Conservation (phyloP, 2,797 vertebrate species). For the Acanthurus tractus region DNA sequence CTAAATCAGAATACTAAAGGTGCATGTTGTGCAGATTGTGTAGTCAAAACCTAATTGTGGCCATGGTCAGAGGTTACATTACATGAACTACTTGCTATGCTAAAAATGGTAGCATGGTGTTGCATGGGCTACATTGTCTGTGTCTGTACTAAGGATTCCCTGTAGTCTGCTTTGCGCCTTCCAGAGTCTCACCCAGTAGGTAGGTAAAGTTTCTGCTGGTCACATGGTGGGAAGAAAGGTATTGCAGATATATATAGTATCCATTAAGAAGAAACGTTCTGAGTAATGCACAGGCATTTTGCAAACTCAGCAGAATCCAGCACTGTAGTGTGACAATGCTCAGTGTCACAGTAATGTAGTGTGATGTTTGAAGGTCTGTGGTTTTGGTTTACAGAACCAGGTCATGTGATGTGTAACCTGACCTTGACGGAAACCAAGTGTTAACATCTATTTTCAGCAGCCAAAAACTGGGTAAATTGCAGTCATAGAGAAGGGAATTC, state of each 20-base stretch:
- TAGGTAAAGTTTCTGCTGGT: constrained; percentile 23
- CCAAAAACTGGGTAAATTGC: not conserved
- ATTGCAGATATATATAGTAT: constrained; percentile 31
- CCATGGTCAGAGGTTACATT: not conserved
- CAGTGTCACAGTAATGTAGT: not conserved
- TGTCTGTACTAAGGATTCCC: constrained; percentile 5
- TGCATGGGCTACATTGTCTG: not conserved
- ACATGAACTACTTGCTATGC: not conserved
- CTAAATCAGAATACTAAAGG: not conserved
- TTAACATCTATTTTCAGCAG: not conserved
- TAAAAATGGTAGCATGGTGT: not conserved
- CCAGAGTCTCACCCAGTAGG: constrained; percentile 37
- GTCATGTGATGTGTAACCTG: not conserved
- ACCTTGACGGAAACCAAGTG: not conserved
- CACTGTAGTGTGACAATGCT: not conserved
- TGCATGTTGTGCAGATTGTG: not conserved
- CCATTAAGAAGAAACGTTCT: constrained; percentile 35
- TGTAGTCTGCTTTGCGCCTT: constrained; percentile 19
- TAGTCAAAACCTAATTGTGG: not conserved
- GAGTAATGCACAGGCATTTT: constrained; percentile 10
- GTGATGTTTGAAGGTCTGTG: not conserved
- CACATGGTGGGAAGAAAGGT: constrained; percentile 15
- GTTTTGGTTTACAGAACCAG: not conserved
- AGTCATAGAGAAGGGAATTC: not conserved
- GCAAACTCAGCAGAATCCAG: constrained; percentile 27